Evolutionary conservation across 2,113 vertebrate genomes (phyloP).

Genomic region (Prochilodus magdalenae): DNA sequence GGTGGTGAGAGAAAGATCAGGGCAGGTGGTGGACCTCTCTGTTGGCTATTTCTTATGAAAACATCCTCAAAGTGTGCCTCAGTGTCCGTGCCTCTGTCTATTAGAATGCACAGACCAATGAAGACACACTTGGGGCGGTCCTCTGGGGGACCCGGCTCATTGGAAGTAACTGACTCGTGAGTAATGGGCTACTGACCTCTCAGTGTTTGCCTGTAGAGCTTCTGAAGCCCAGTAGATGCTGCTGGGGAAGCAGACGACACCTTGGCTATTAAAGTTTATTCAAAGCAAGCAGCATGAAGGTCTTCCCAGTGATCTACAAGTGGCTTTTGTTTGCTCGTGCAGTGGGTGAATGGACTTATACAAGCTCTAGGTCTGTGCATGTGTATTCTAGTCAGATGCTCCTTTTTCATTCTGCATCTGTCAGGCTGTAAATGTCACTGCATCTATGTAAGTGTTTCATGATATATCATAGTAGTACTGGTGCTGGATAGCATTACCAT

Average conservation of each 20-base stretch:
- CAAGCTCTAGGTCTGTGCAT: slow-evolving; percentile 20
- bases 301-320: slow-evolving; percentile 4
- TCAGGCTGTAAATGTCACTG: background rate
- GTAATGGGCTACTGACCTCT: slow-evolving; percentile 45
- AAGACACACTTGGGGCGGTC: slow-evolving; percentile 33
- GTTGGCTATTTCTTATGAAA: background rate
- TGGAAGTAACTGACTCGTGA: slow-evolving; percentile 50
- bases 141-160: slow-evolving; percentile 16
- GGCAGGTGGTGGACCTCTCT: slow-evolving; percentile 19
- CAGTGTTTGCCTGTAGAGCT: slow-evolving; percentile 16
- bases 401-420: slow-evolving; percentile 36
- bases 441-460: background rate
- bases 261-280: slow-evolving; percentile 42
- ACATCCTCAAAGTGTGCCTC: slow-evolving; percentile 50
- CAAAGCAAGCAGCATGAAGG: slow-evolving; percentile 20
- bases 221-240: slow-evolving; percentile 27
- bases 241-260: slow-evolving; percentile 35
- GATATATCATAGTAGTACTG: too few relatives aligned
- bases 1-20: background rate
- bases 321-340: slow-evolving; percentile 25
- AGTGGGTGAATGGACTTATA: slow-evolving; percentile 22
- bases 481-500: too few relatives aligned
- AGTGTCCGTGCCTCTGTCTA: background rate
- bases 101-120: slow-evolving; percentile 34
- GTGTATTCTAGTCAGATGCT: slow-evolving; percentile 18